Evolutionary conservation across 2,113 vertebrate genomes (phyloP).

Genomic region (Mionectes macconnelli): DNA sequence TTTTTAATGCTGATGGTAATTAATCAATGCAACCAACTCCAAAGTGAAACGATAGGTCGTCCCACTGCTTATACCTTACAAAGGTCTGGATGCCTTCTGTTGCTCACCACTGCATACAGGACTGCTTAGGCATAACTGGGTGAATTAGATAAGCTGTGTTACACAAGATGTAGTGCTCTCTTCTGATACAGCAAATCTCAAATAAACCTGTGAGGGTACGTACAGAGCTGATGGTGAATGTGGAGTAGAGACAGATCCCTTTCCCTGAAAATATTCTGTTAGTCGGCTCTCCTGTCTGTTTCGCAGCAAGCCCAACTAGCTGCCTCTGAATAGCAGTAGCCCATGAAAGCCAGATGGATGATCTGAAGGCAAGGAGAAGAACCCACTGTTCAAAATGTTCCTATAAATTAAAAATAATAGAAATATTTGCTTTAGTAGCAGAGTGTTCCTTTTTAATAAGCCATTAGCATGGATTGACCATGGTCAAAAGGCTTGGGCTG

Average conservation of each 20-base stretch:
- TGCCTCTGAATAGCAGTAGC: not conserved
- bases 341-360: not conserved
- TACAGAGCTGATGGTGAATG: not conserved
- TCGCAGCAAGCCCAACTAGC: not conserved
- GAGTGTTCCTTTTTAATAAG: not conserved
- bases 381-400: not conserved
- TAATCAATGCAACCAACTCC: not conserved
- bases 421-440: not conserved
- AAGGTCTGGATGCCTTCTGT: not conserved
- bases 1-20: not conserved
- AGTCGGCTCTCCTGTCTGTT: not conserved
- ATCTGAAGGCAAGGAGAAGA: not conserved
- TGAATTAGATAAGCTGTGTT: not conserved
- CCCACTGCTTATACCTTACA: not conserved
- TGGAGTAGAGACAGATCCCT: not conserved
- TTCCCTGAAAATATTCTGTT: not conserved
- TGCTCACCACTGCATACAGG: not conserved
- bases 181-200: not conserved
- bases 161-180: not conserved
- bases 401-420: not conserved
- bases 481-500: conserved; percentile 32
- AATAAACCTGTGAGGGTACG: not conserved
- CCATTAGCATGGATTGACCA: conserved; percentile 1
- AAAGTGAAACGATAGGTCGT: not conserved
- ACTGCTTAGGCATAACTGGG: not conserved